phyloP scores from a whole-genome alignment of 2,797 vertebrate species.

The Molothrus ater region DNA sequence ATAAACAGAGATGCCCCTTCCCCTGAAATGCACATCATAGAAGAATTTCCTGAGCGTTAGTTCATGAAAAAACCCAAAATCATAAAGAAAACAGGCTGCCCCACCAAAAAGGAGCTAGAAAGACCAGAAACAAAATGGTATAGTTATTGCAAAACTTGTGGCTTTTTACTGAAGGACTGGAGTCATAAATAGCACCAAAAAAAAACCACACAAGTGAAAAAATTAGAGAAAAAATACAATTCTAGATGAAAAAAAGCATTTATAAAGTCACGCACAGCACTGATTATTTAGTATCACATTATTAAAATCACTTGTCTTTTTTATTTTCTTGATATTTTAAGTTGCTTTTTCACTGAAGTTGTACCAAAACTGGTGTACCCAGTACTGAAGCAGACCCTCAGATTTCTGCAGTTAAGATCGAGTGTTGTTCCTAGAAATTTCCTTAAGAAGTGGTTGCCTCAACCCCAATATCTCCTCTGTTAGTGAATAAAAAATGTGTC shows the following conservation, averaged over 20 bases:
- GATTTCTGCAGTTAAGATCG: neutral
- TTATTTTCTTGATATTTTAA: neutral
- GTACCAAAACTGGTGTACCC: neutral
- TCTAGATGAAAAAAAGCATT: neutral
- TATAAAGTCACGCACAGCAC: neutral
- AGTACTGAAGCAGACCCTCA: neutral
- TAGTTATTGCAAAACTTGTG: neutral
- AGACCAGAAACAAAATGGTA: neutral
- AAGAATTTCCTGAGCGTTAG: slow-evolving; percentile 19
- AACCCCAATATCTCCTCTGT: neutral
- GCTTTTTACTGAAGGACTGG: neutral
- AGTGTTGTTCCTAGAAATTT: neutral
- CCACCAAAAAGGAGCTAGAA: neutral
- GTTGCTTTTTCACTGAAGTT: neutral
- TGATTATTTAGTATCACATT: neutral
- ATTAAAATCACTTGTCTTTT: neutral
- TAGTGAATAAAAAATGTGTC: neutral
- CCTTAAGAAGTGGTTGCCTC: neutral
- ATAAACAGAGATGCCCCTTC: slow-evolving; percentile 52
- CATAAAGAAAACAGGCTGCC: neutral
- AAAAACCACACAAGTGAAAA: neutral
- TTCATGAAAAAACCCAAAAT: neutral
- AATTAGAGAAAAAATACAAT: neutral
- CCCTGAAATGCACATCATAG: neutral
- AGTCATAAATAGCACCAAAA: neutral